Conservation (phyloP, 2,797 vertebrate species). For the Cyclura pinguis region DNA sequence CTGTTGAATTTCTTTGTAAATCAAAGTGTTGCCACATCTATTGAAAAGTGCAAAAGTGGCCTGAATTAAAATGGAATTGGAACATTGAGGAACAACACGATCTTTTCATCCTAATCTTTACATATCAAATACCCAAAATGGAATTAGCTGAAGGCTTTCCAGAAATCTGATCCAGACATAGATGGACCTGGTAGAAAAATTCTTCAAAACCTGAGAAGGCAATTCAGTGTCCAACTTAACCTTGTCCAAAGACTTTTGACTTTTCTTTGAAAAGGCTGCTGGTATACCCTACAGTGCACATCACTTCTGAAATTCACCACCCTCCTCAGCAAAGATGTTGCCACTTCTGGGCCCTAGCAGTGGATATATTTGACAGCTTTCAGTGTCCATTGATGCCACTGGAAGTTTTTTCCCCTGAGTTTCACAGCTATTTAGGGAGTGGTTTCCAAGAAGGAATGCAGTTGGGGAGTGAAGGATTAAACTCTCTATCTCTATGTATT, state of each 20-base stretch:
- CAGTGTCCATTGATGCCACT: no score
- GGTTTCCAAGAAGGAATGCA: no score
- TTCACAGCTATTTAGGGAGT: no score
- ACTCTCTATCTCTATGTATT: no score
- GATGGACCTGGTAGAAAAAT: not conserved
- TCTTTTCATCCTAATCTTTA: slow-evolving; percentile 39
- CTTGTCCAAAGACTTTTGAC: not conserved
- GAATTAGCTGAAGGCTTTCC: slow-evolving; percentile 47
- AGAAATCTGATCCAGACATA: slow-evolving; percentile 18
- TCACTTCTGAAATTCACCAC: not conserved
- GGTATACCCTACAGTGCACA: not conserved
- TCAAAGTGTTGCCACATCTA: slow-evolving; percentile 46
- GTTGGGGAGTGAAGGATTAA: no score
- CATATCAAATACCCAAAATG: slow-evolving; percentile 28
- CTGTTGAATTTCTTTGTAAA: slow-evolving; percentile 57
- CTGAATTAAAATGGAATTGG: slow-evolving; percentile 40
- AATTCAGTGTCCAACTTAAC: not conserved
- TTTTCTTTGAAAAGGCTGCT: not conserved
- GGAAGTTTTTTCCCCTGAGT: no score
- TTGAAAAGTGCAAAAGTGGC: not conserved
- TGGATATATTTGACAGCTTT: no score
- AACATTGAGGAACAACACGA: slow-evolving; percentile 27
- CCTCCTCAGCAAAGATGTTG: not conserved
- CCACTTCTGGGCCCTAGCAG: no score
- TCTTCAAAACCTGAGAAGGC: slow-evolving; percentile 14